These are phyloP conservation scores for Craseonycteris thonglongyai DNA, from an alignment of 2,113 vertebrate genomes.

Conservation along the genomic window DNA sequence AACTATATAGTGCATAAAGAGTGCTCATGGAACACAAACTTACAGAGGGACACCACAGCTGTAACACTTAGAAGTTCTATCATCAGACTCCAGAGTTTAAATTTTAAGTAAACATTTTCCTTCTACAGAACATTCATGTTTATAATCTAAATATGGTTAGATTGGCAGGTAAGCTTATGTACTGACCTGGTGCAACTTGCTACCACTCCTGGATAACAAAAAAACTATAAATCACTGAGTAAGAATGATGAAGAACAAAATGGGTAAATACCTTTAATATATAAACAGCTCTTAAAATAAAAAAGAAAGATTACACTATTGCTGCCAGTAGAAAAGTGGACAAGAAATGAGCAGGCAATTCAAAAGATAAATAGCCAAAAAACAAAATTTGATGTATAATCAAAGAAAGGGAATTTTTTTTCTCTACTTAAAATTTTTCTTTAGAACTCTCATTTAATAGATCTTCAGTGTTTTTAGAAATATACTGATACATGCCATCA, in stretches of 20 bases:
- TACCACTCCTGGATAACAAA: background rate
- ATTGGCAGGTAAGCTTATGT: background rate
- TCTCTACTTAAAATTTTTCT: background rate
- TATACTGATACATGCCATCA: background rate
- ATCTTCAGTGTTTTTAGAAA: background rate
- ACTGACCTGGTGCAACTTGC: background rate
- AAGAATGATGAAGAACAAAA: background rate
- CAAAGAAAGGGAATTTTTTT: background rate
- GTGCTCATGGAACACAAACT: background rate
- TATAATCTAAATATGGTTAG: background rate
- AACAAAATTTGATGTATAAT: background rate
- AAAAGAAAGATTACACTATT: background rate
- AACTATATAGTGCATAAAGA: background rate
- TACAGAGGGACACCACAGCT: background rate
- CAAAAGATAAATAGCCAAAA: background rate
- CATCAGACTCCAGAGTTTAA: background rate
- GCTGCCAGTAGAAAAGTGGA: background rate
- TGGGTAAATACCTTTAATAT: background rate
- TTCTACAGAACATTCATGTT: background rate
- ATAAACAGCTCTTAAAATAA: background rate
- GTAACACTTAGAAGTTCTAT: background rate
- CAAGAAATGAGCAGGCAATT: background rate
- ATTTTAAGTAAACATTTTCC: background rate
- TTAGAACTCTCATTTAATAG: background rate
- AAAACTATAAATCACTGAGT: background rate